Conservation (phyloP, 2,888 invertebrate species). For the Anthophora plumipes region DNA sequence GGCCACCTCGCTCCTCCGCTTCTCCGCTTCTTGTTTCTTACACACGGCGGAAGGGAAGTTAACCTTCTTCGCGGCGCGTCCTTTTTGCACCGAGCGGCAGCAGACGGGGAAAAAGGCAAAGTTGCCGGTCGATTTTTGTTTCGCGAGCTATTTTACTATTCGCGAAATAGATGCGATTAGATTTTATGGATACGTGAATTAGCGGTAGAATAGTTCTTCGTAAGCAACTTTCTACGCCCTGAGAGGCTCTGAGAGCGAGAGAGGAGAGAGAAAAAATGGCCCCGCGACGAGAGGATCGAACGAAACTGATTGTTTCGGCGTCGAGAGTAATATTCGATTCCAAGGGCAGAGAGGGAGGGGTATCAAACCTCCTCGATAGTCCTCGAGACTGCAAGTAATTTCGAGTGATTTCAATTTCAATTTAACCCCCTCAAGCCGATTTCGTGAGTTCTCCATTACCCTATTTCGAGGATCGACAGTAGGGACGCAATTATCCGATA, state of each 20-base stretch:
- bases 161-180: too few relatives aligned
- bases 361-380: constrained; percentile 48
- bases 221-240: too few relatives aligned
- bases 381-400: constrained; percentile 70
- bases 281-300: constrained; percentile 15
- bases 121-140: background rate
- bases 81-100: background rate
- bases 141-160: background rate
- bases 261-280: background rate
- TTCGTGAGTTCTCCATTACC: constrained; percentile 73
- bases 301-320: constrained; percentile 45
- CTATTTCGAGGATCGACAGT: constrained; percentile 69
- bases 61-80: background rate
- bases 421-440: constrained; percentile 74
- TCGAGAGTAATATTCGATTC: constrained; percentile 65
- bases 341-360: constrained; percentile 28
- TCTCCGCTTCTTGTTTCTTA: background rate
- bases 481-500: constrained; percentile 71
- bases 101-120: background rate
- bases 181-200: too few relatives aligned
- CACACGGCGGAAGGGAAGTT: background rate
- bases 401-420: constrained; percentile 75
- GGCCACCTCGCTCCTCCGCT: background rate
- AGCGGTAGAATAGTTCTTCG: too few relatives aligned
- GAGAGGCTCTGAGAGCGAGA: too few relatives aligned